Evolutionary conservation across 2,797 vertebrate species (phyloP).

Genomic region (Remorina albescens): DNA sequence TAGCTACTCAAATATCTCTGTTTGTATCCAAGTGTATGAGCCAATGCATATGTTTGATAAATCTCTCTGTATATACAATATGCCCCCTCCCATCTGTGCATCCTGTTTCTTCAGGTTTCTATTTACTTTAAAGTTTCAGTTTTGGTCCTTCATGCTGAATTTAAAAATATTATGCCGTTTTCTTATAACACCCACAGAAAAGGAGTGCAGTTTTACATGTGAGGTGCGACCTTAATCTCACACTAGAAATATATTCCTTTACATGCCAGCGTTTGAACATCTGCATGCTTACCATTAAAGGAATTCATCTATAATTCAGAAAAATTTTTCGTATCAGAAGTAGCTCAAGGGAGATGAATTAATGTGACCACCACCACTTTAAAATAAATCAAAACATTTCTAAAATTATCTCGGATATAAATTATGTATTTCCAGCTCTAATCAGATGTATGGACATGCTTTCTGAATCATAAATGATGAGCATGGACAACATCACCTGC

Average conservation of each 20-base stretch:
- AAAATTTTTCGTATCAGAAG: constrained; percentile 47
- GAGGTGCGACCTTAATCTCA: constrained; percentile 11
- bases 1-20: constrained; percentile 13
- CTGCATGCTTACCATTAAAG: constrained; percentile 27
- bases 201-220: not conserved
- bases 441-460: constrained; percentile 45
- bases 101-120: not conserved
- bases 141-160: not conserved
- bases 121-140: not conserved
- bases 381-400: constrained; percentile 68
- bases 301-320: constrained; percentile 35
- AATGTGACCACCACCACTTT: constrained; percentile 47
- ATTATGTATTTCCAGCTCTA: constrained; percentile 61
- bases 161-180: not conserved
- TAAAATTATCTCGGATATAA: constrained; percentile 61
- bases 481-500: not conserved
- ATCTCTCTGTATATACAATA: constrained; percentile 13
- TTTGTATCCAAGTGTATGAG: not conserved
- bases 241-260: not conserved
- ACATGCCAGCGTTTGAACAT: constrained; percentile 3
- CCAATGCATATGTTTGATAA: constrained; percentile 12
- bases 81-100: constrained; percentile 10
- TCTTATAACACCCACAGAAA: no score
- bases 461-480: constrained; percentile 43
- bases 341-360: constrained; percentile 52